Base-by-base conservation (phyloP, 2,113 vertebrate species). In the Gobio gobio region DNA sequence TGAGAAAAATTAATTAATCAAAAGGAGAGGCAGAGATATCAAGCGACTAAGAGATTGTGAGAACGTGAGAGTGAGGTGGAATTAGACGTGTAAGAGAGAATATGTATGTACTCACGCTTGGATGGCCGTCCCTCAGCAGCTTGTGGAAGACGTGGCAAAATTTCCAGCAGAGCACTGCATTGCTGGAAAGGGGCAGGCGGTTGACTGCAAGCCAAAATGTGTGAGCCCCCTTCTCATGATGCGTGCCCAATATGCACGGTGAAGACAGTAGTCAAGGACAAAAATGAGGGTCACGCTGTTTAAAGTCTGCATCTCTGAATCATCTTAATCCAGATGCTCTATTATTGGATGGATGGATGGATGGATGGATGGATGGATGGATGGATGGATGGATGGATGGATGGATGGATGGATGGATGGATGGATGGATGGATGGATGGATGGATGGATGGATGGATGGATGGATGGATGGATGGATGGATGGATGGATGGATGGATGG, bases 71-170 rank as follows among this genome's bases (percentile, higher is more conserved):
- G 12, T 54, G 24, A 58, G 54, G 13, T 22, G n/a, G 4, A 59
- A 10, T 47, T 49, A 72, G 43, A 70, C 22, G 20, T 74, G 36
- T 29, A 22, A 68, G 54, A 75, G 24, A 58, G 36, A 33, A 22
- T 58, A 49, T 3, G 24, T 45, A n/a, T 26, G 8, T 79, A 95
- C 97, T 93, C 92, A 99, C 98, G 0, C 96, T 97, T 0, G 97
- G 95, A 88, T 99, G 98, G 64, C 98, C 98, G 0, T 99, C 98
- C 1, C 98, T 95, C 85, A 99, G 97, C 6, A 99, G 95, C 81
- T 99, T 99, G 94, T 99, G 98, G 93, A 99, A 97, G 89, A 99
- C 98, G 0, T 99, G 97, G 94, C 98, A 99, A 94, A 99, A 99
- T 93, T 99, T 99, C 98, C 98, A 99, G 92, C 98, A 99, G 76